Percentiles rank a stretch among this genome's conserved stretches.
These are phyloP conservation scores for Elysia crispata DNA, from an alignment of 2,888 invertebrate genomes.

Conservation along the genomic window DNA sequence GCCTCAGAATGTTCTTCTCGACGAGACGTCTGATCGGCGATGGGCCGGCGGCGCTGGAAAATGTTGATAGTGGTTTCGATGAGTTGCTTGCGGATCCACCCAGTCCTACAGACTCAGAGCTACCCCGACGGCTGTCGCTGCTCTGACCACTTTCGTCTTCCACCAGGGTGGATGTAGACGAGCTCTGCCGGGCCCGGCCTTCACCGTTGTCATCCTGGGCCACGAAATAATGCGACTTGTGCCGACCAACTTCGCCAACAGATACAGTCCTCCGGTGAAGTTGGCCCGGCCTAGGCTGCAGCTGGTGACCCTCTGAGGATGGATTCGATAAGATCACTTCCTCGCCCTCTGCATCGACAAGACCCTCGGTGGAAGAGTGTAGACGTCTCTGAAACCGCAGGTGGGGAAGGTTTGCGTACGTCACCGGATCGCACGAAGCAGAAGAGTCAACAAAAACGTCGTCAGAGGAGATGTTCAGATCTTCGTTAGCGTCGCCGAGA, in stretches of 20 bases:
- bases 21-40: slow-evolving; percentile 53
- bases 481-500: slow-evolving; percentile 45
- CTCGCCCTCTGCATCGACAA: slow-evolving; percentile 13
- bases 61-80: too few species aligned
- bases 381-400: slow-evolving; percentile 39
- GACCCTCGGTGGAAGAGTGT: neutral
- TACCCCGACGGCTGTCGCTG: slow-evolving; percentile 33
- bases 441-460: slow-evolving; percentile 56
- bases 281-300: neutral
- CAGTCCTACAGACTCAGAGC: slow-evolving; percentile 46
- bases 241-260: too few species aligned
- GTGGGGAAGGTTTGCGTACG: slow-evolving; percentile 54
- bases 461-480: slow-evolving; percentile 55
- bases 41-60: slow-evolving; percentile 20
- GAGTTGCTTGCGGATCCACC: neutral
- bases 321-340: neutral
- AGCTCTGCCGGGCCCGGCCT: slow-evolving; percentile 44
- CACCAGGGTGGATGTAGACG: slow-evolving; percentile 53
- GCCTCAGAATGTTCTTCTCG: slow-evolving; percentile 51
- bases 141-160: slow-evolving; percentile 30
- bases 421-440: slow-evolving; percentile 52
- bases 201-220: slow-evolving; percentile 22
- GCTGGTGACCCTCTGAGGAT: too few species aligned
- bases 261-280: neutral
- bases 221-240: slow-evolving; percentile 5